These are phyloP conservation scores for Lytechinus variegatus DNA, from an alignment of 35 echinoderm and acorn worm species.

Conservation along the genomic window DNA sequence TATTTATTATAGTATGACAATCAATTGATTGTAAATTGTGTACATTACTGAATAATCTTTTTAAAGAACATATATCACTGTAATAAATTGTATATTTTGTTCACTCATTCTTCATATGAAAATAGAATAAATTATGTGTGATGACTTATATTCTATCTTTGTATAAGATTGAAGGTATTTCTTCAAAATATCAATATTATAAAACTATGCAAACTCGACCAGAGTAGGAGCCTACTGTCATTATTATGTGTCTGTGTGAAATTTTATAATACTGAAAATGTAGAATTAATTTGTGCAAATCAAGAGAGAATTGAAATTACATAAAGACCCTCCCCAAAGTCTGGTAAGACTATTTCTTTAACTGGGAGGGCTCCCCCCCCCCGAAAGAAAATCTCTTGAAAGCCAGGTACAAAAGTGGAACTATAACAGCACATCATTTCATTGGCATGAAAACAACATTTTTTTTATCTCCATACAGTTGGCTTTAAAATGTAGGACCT, in stretches of 20 bases:
- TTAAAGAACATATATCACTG: background rate
- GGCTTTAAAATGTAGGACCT: too few species aligned
- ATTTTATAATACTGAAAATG: background rate
- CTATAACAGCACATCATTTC: too few species aligned
- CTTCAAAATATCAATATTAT: background rate
- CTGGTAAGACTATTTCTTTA: too few species aligned
- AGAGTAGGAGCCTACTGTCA: background rate
- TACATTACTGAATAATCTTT: background rate
- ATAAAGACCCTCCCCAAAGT: too few species aligned
- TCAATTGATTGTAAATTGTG: background rate
- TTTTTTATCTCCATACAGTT: too few species aligned
- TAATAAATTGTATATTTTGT: background rate
- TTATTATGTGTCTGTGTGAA: background rate
- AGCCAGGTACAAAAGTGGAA: too few species aligned
- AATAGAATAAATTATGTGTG: background rate
- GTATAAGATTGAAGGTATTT: background rate
- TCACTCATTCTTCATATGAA: background rate
- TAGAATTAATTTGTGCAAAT: too few species aligned
- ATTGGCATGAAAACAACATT: too few species aligned
- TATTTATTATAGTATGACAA: background rate
- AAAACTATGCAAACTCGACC: background rate
- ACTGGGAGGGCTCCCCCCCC: too few species aligned
- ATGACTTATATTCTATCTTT: background rate
- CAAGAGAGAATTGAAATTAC: too few species aligned
- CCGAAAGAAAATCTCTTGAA: too few species aligned